Percentiles rank a stretch among this genome's conserved stretches.
Conservation (phyloP, 2,888 invertebrate genomes). For the Bellardia pandia region DNA sequence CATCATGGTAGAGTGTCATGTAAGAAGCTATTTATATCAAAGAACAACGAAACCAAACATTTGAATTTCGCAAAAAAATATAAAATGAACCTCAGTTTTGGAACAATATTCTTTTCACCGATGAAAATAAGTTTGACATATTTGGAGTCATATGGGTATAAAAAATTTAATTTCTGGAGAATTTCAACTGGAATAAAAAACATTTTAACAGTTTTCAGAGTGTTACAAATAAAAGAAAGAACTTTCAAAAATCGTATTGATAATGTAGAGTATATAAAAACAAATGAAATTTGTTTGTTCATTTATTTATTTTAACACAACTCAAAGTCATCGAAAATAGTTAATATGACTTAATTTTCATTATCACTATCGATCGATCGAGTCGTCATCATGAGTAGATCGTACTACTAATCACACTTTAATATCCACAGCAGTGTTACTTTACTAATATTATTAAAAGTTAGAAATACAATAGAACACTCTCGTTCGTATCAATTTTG, state of each 20-base stretch:
- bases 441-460: constrained; percentile 4
- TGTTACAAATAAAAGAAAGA: background rate
- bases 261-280: background rate
- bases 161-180: too few relatives aligned
- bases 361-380: constrained; percentile 1
- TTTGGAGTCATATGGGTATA: too few relatives aligned
- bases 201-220: too few relatives aligned
- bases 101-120: too few relatives aligned
- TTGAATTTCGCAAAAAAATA: too few relatives aligned
- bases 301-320: constrained; percentile 1
- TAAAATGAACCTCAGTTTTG: too few relatives aligned
- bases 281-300: background rate
- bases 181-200: too few relatives aligned
- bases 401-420: constrained; percentile 28
- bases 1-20: too few relatives aligned
- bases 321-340: background rate
- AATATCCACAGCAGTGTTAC: background rate
- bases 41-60: too few relatives aligned
- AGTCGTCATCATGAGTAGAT: background rate
- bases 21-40: too few relatives aligned
- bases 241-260: too few relatives aligned
- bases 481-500: background rate
- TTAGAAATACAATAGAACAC: constrained; percentile 7
- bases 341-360: constrained; percentile 25
- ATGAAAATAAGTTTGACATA: too few relatives aligned